phyloP scores from a whole-genome alignment of 2,888 invertebrate species.

The Cotesia congregata region DNA sequence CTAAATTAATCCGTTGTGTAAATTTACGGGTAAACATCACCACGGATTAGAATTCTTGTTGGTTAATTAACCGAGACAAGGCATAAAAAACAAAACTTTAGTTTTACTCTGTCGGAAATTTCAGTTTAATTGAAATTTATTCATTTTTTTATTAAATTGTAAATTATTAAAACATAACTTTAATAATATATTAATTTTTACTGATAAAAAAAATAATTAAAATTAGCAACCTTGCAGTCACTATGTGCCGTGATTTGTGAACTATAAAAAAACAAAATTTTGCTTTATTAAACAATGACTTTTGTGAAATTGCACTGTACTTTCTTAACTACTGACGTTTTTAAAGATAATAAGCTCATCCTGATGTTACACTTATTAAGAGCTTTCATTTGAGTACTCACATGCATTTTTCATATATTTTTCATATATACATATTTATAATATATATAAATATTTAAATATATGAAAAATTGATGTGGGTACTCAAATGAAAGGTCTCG shows the following conservation, averaged over 20 bases:
- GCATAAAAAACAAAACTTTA: conserved; percentile 45
- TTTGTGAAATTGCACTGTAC: neutral
- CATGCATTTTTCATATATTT: no score
- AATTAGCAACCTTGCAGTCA: no score
- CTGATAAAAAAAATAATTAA: neutral
- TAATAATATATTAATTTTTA: neutral
- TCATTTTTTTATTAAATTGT: neutral
- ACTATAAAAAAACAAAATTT: no score
- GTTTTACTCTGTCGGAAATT: neutral
- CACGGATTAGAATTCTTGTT: conserved; percentile 47
- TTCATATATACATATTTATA: no score
- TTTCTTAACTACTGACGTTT: no score
- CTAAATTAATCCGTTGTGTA: conserved; percentile 65
- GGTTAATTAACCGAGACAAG: conserved; percentile 54
- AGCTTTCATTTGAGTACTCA: no score
- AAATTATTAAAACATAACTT: no score
- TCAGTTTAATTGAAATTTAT: neutral
- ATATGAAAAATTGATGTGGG: no score
- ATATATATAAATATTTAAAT: no score
- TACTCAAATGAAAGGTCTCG: neutral
- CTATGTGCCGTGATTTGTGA: no score
- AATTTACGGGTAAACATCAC: conserved; percentile 60
- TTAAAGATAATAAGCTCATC: no score
- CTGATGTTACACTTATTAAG: no score
- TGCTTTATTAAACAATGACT: neutral